phyloP scores from a whole-genome alignment of 53 echinoderm and acorn worm genomes.

The Antedon mediterranea region DNA sequence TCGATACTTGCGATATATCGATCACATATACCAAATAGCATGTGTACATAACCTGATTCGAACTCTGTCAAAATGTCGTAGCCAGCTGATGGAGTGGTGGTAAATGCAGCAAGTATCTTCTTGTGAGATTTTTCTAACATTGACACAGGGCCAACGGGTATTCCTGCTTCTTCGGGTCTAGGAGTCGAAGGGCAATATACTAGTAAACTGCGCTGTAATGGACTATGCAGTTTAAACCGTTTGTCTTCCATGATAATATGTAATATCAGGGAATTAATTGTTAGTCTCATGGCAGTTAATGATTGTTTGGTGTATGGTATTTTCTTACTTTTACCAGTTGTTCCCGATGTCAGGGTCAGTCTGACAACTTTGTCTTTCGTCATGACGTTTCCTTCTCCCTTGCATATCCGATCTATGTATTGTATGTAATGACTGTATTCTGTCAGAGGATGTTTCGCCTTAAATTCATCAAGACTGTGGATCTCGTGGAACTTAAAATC shows the following conservation, averaged over 20 bases:
- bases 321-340: slow-evolving; percentile 39
- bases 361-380: slow-evolving; percentile 26
- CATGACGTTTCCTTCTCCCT: slow-evolving; percentile 50
- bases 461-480: slow-evolving; percentile 23
- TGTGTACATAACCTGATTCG: slow-evolving; percentile 38
- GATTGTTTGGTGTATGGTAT: slow-evolving; percentile 14
- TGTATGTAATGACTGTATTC: slow-evolving; percentile 31
- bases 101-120: slow-evolving; percentile 1
- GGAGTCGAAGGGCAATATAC: slow-evolving; percentile 17
- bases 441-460: slow-evolving; percentile 38
- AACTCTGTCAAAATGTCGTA: slow-evolving; percentile 22
- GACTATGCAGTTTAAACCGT: not conserved
- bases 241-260: too few species aligned
- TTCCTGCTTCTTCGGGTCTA: not conserved
- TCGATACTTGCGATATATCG: slow-evolving; percentile 9
- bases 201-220: slow-evolving; percentile 15
- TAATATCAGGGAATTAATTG: not conserved
- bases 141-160: slow-evolving; percentile 25
- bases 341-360: slow-evolving; percentile 46
- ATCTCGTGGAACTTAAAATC: slow-evolving; percentile 21
- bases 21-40: slow-evolving; percentile 52
- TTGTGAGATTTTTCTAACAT: slow-evolving; percentile 19
- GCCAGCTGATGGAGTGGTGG: slow-evolving; percentile 28
- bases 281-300: not conserved
- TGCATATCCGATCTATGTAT: slow-evolving; percentile 44